These are phyloP conservation scores for Upupa epops DNA, from an alignment of 2,113 vertebrate species.

Conservation along the genomic window DNA sequence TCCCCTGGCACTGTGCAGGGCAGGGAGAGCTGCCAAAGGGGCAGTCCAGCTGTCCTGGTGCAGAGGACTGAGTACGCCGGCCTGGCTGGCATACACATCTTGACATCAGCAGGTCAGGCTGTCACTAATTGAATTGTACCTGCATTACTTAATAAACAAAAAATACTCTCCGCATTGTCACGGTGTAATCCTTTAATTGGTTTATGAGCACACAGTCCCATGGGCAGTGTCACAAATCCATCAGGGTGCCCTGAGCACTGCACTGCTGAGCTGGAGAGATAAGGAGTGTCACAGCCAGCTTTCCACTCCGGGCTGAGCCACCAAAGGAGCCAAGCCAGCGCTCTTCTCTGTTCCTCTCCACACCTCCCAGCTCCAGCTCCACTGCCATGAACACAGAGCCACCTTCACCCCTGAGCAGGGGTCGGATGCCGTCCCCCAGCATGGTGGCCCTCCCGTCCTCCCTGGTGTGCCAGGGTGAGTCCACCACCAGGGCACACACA, in stretches of 20 bases:
- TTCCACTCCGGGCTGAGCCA: background rate
- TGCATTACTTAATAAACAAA: constrained; percentile 62
- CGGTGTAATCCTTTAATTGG: constrained; percentile 63
- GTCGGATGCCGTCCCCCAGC: accelerated
- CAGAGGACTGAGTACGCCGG: background rate
- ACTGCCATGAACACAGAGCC: accelerated
- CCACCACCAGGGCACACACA: accelerated
- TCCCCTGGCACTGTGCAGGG: accelerated
- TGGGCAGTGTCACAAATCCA: constrained; percentile 50
- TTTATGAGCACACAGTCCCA: constrained; percentile 46
- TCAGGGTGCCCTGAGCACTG: constrained; percentile 48
- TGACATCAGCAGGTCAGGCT: constrained; percentile 36
- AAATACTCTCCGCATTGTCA: constrained; percentile 33
- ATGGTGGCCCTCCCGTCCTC: background rate
- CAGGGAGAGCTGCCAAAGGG: background rate
- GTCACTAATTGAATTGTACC: constrained; percentile 56
- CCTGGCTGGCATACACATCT: background rate
- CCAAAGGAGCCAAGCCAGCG: background rate
- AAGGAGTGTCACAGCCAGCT: background rate
- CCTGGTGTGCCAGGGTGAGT: accelerated
- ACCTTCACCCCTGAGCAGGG: background rate
- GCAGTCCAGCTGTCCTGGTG: background rate
- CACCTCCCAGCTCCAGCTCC: background rate
- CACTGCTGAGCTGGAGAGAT: constrained; percentile 37
- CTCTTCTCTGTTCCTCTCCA: background rate